phyloP scores from a whole-genome alignment of 1,140 invertebrate genomes.

The Zelostemma sp. region DNA sequence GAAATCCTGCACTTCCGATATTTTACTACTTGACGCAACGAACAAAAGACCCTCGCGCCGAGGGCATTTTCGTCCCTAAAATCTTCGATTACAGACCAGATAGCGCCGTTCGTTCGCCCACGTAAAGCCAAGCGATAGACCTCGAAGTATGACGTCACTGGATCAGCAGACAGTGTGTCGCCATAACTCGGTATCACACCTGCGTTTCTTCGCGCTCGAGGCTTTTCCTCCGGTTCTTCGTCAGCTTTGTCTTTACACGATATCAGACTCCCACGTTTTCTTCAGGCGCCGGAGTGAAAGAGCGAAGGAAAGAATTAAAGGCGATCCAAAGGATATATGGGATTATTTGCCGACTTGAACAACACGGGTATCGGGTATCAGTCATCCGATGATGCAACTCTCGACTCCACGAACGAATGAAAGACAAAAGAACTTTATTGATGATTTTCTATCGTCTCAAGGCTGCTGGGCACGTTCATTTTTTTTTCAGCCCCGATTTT shows the following conservation, averaged over 20 bases:
- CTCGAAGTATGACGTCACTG: conserved; percentile 46
- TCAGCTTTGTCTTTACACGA: conserved; percentile 8
- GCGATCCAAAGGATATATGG: conserved; percentile 33
- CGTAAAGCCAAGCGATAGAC: conserved; percentile 7
- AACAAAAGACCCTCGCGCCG: too few relatives aligned
- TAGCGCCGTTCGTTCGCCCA: neutral
- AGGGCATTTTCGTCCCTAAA: neutral
- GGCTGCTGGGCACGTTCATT: neutral
- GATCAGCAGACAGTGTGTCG: conserved; percentile 55
- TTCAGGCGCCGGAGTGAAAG: neutral
- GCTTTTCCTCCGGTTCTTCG: conserved; percentile 3
- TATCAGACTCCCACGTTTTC: conserved; percentile 12
- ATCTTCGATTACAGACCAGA: neutral
- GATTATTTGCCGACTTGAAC: conserved; percentile 55
- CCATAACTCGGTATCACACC: conserved; percentile 41
- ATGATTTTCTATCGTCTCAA: conserved; percentile 1
- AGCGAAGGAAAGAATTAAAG: conserved; percentile 5
- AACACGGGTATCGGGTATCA: conserved; percentile 54
- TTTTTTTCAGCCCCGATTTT: neutral
- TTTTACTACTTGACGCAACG: conserved; percentile 43
- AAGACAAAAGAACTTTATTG: conserved; percentile 5
- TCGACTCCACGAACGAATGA: neutral
- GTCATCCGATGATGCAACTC: conserved; percentile 37
- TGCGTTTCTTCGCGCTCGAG: conserved; percentile 10
- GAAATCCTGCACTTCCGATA: conserved; percentile 64